Conservation (phyloP, 92 coral and sea anemone genomes). For the Umimayanthus chanpuru region DNA sequence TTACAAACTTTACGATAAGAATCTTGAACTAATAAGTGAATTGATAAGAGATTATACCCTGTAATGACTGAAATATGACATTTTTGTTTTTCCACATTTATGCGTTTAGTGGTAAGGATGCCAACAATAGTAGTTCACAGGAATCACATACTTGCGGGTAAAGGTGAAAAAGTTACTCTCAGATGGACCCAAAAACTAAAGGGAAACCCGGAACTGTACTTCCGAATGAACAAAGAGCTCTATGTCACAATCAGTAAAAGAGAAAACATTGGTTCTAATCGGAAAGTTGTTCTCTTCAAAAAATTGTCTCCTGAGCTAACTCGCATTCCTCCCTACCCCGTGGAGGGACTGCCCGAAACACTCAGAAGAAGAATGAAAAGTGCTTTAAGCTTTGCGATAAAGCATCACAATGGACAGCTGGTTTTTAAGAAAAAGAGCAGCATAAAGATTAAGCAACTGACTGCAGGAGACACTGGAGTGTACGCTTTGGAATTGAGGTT, state of each 20-base stretch:
- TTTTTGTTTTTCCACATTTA: not conserved
- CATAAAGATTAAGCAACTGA: slow-evolving; percentile 16
- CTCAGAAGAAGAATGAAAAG: slow-evolving; percentile 10
- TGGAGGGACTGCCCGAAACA: slow-evolving; percentile 14
- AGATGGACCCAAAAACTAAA: slow-evolving; percentile 13
- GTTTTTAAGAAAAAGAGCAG: slow-evolving; percentile 22
- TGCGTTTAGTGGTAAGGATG: slow-evolving; percentile 27
- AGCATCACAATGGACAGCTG: not conserved
- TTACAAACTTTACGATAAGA: no score
- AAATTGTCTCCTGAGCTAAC: slow-evolving; percentile 4
- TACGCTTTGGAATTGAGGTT: slow-evolving; percentile 7
- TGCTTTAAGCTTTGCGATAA: not conserved
- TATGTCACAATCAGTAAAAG: slow-evolving; percentile 10
- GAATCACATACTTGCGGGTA: slow-evolving; percentile 7
- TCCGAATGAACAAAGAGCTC: slow-evolving; percentile 34
- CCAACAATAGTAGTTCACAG: slow-evolving; percentile 13
- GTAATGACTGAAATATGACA: not conserved
- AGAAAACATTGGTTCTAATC: not conserved
- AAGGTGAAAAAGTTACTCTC: slow-evolving; percentile 27
- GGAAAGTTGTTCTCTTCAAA: slow-evolving; percentile 8
- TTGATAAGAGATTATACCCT: no score
- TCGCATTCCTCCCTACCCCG: slow-evolving; percentile 21
- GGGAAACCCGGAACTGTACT: slow-evolving; percentile 1
- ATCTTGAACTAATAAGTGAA: no score
- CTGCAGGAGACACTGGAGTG: slow-evolving; percentile 19